Percentiles rank a stretch among this genome's conserved stretches.
Evolutionary conservation across 2,888 invertebrate genomes (phyloP).

Genomic region (Gymnoscelis rufifasciata): DNA sequence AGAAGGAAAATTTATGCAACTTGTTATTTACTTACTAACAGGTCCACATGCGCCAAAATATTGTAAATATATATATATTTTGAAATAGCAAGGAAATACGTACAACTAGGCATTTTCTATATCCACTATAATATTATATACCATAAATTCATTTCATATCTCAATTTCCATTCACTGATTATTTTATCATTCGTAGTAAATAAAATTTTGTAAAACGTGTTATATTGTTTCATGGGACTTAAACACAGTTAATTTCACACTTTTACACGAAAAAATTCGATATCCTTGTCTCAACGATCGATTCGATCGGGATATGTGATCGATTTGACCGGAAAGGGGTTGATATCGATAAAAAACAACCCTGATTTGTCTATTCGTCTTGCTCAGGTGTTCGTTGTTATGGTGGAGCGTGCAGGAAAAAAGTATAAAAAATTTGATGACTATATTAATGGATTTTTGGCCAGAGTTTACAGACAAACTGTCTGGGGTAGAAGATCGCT

Average conservation of each 20-base stretch:
- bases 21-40: too few species aligned
- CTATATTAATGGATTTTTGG: neutral
- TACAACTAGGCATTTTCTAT: too few species aligned
- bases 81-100: too few species aligned
- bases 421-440: neutral
- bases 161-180: too few species aligned
- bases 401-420: constrained; percentile 9
- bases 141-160: too few species aligned
- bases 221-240: neutral
- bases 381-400: constrained; percentile 8
- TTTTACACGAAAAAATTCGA: too few species aligned
- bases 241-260: neutral
- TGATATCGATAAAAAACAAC: constrained; percentile 9
- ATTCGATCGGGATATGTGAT: constrained; percentile 37
- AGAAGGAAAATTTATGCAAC: too few species aligned
- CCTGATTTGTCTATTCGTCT: constrained; percentile 6
- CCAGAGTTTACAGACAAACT: neutral
- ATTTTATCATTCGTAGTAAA: too few species aligned
- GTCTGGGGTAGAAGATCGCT: neutral
- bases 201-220: too few species aligned
- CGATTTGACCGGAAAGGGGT: constrained; percentile 14
- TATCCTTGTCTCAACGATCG: neutral
- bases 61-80: too few species aligned
- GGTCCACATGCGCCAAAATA: too few species aligned
- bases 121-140: too few species aligned